Conservation (phyloP, 1,140 invertebrate species). For the Cardiocondyla obscurior region DNA sequence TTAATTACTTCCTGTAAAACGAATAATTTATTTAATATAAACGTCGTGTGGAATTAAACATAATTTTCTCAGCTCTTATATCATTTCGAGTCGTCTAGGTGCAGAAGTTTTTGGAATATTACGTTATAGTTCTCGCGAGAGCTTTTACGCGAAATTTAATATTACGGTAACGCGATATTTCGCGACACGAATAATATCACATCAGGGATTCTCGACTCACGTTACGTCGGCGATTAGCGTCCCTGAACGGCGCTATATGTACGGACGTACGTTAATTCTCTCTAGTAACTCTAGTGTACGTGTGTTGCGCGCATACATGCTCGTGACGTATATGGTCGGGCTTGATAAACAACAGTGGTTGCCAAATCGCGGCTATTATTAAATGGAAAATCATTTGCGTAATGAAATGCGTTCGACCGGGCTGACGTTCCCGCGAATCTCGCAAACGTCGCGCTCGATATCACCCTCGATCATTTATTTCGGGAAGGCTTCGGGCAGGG, state of each 20-base stretch:
- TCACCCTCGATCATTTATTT: constrained; percentile 1
- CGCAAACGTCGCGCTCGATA: not conserved
- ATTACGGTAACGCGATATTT: constrained; percentile 43
- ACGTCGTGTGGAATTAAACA: not conserved
- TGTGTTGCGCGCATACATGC: constrained; percentile 18
- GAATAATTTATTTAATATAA: not conserved
- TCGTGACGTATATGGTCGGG: constrained; percentile 77
- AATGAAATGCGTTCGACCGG: constrained; percentile 64
- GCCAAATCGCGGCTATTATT: constrained; percentile 82
- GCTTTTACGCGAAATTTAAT: constrained; percentile 47
- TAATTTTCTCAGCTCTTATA: not conserved
- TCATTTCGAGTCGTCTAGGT: not conserved
- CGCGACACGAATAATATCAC: constrained; percentile 42
- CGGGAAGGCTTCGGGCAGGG: not conserved
- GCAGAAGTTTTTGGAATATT: not conserved
- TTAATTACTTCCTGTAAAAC: not conserved
- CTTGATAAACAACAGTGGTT: constrained; percentile 82
- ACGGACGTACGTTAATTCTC: constrained; percentile 56
- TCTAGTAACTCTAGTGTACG: constrained; percentile 60
- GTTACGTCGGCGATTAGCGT: constrained; percentile 34
- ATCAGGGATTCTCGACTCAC: constrained; percentile 47
- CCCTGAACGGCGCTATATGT: constrained; percentile 36
- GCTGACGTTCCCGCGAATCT: constrained; percentile 22
- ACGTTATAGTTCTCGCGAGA: not conserved
- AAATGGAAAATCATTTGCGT: constrained; percentile 78